Conservation (phyloP, 2,113 vertebrate genomes). For the Rhynchomys soricoides region DNA sequence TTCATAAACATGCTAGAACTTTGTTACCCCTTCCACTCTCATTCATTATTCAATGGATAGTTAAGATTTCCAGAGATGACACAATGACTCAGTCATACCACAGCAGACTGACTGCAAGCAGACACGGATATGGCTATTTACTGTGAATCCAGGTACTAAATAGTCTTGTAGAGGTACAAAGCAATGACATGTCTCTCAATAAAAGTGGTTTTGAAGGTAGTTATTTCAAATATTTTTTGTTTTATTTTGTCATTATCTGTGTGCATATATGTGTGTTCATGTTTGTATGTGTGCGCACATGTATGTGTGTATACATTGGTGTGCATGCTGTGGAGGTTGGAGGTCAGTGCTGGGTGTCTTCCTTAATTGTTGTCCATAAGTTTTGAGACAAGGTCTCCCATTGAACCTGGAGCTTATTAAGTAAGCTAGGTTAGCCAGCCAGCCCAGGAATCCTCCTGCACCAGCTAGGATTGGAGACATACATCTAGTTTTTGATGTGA, state of each 20-base stretch:
- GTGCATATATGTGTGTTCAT: not conserved
- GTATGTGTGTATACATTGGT: not conserved
- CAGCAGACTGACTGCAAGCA: not conserved
- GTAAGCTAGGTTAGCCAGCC: not conserved
- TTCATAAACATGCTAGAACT: not conserved
- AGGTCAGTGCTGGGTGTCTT: not conserved
- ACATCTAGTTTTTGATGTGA: not conserved
- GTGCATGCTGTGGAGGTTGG: not conserved
- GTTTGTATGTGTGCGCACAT: not conserved
- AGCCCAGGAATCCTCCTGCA: not conserved
- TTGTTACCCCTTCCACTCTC: not conserved
- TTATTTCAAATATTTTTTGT: not conserved
- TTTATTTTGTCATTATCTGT: not conserved
- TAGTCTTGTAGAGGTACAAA: not conserved
- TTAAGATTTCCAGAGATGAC: conserved; percentile 38
- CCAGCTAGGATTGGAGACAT: not conserved
- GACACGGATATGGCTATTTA: not conserved
- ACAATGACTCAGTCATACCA: not conserved
- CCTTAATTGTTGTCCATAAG: not conserved
- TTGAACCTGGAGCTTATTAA: not conserved
- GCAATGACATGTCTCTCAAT: not conserved
- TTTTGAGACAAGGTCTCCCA: not conserved
- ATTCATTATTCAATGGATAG: not conserved
- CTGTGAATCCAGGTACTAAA: not conserved
- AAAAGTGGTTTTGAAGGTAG: not conserved